Evolutionary conservation across 2,888 invertebrate genomes (phyloP).

Genomic region (Unio pictorum): DNA sequence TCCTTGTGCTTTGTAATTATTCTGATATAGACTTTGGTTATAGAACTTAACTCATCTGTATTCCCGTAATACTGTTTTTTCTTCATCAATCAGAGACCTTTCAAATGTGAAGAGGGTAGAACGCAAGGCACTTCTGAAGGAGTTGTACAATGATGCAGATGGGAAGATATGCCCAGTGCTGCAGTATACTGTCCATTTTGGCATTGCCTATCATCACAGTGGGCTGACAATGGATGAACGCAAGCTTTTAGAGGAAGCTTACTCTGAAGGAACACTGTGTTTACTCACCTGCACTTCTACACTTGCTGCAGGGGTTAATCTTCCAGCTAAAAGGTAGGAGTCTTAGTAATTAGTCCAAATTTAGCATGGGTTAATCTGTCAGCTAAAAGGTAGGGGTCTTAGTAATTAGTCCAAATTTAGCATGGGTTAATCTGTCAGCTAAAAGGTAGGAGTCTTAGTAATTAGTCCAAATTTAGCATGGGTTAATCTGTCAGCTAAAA

Average conservation of each 20-base stretch:
- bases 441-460: conserved; percentile 74
- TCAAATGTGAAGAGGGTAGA: conserved; percentile 74
- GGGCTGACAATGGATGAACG: conserved; percentile 91
- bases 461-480: conserved; percentile 66
- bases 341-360: background rate
- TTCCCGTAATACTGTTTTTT: conserved; percentile 14
- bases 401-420: background rate
- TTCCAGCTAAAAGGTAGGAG: conserved; percentile 85
- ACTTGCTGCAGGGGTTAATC: conserved; percentile 96
- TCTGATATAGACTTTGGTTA: too few species aligned
- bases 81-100: conserved; percentile 72
- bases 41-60: background rate
- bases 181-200: conserved; percentile 80
- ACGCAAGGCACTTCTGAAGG: conserved; percentile 77
- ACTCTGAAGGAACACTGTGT: conserved; percentile 85
- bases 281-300: conserved; percentile 96
- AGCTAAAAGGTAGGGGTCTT: conserved; percentile 78
- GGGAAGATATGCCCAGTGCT: conserved; percentile 80
- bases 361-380: conserved; percentile 88
- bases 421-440: conserved; percentile 92
- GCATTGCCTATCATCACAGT: conserved; percentile 92
- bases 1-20: too few species aligned
- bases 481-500: conserved; percentile 93
- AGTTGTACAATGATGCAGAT: conserved; percentile 79
- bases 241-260: conserved; percentile 83